These are phyloP conservation scores for Aeoliscus strigatus DNA, from an alignment of 2,797 vertebrate genomes.

Conservation along the genomic window DNA sequence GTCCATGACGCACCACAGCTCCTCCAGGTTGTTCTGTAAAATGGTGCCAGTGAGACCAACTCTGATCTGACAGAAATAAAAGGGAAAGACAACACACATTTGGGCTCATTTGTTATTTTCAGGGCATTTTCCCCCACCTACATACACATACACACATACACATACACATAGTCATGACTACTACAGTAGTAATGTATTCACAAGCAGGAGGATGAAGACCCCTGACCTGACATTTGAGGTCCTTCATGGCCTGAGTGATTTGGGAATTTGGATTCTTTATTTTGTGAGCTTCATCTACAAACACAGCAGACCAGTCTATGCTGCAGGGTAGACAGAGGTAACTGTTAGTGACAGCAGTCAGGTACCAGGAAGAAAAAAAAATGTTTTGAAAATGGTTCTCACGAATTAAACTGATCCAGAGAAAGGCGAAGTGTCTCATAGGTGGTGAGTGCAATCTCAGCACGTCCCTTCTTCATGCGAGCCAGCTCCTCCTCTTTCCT, in stretches of 20 bases:
- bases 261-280: constrained; percentile 93
- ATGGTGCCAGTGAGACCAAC: constrained; percentile 95
- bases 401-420: constrained; percentile 92
- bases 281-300: constrained; percentile 94
- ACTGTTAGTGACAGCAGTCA: neutral
- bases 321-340: constrained; percentile 57
- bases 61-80: constrained; percentile 61
- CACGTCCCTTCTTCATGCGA: constrained; percentile 84
- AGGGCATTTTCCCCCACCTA: too few relatives aligned
- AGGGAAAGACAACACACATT: neutral
- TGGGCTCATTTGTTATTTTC: too few relatives aligned
- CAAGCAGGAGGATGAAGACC: constrained; percentile 40
- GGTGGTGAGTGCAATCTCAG: constrained; percentile 89
- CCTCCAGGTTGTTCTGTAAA: constrained; percentile 94
- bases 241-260: constrained; percentile 90
- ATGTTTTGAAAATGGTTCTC: constrained; percentile 13
- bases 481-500: constrained; percentile 83
- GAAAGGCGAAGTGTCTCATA: constrained; percentile 88
- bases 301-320: constrained; percentile 87
- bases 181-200: constrained; percentile 1
- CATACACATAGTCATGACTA: neutral
- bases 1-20: constrained; percentile 98
- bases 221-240: constrained; percentile 80
- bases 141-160: too few relatives aligned
- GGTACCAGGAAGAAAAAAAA: too few relatives aligned